Percentiles rank a stretch among this genome's conserved stretches.
Conservation (phyloP, 2,888 invertebrate genomes). For the Plusia festucae region DNA sequence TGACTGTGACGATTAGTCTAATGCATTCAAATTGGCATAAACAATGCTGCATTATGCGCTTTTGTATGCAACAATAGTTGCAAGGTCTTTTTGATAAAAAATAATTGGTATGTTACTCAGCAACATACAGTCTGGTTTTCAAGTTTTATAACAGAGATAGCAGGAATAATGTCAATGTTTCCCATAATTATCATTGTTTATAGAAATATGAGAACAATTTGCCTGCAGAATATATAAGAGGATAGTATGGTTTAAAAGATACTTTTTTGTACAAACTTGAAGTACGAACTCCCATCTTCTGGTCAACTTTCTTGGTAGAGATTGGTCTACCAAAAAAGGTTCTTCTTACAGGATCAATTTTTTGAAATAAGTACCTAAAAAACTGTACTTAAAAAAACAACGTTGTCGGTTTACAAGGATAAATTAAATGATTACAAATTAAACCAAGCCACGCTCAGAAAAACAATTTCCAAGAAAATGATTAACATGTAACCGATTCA, state of each 20-base stretch:
- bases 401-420: neutral
- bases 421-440: slow-evolving; percentile 17
- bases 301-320: no score
- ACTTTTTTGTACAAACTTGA: no score
- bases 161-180: neutral
- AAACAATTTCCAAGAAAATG: slow-evolving; percentile 50
- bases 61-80: slow-evolving; percentile 41
- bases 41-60: slow-evolving; percentile 63
- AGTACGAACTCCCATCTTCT: no score
- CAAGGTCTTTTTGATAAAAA: slow-evolving; percentile 60
- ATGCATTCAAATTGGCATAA: slow-evolving; percentile 68
- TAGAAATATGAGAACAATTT: no score
- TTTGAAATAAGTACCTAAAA: no score
- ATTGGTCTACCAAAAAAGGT: no score
- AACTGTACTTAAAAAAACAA: neutral
- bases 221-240: neutral
- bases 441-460: slow-evolving; percentile 34
- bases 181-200: neutral
- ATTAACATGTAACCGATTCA: slow-evolving; percentile 39
- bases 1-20: slow-evolving; percentile 48
- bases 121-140: slow-evolving; percentile 7
- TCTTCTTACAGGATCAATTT: no score
- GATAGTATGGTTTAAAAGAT: no score
- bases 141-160: neutral
- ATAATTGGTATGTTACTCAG: slow-evolving; percentile 31